Percentiles rank a stretch among this genome's conserved stretches.
phyloP scores from a whole-genome alignment of 2,113 vertebrate species.

The Apteryx mantelli region DNA sequence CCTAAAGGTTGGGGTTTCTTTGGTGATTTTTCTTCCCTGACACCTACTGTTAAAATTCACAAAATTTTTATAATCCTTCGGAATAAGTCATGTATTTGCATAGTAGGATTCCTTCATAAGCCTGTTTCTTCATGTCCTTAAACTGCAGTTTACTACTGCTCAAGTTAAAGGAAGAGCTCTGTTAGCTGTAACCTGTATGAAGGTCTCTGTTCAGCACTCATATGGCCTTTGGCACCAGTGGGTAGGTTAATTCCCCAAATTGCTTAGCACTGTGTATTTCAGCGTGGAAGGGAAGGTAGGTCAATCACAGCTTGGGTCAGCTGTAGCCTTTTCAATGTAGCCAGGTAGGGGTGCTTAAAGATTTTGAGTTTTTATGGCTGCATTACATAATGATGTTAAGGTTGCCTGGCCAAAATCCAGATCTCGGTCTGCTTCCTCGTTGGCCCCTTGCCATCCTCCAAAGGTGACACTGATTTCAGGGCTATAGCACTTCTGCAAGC shows the following conservation, averaged over 20 bases:
- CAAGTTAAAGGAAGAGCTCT: neutral
- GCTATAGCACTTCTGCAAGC: neutral
- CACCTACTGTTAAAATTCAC: neutral
- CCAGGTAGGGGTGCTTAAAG: neutral
- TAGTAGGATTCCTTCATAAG: neutral
- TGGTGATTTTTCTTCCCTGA: constrained; percentile 33
- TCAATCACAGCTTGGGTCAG: neutral
- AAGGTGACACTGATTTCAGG: neutral
- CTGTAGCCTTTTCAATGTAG: neutral
- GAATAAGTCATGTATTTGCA: neutral
- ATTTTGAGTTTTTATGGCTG: neutral
- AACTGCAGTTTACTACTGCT: neutral
- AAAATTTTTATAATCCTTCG: constrained; percentile 14
- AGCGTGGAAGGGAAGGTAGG: neutral
- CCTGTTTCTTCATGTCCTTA: neutral
- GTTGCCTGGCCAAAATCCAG: constrained; percentile 1
- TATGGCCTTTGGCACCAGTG: neutral
- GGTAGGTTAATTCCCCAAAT: neutral
- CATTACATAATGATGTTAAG: neutral
- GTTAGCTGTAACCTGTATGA: neutral
- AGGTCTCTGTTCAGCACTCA: neutral
- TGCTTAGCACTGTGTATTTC: accelerated
- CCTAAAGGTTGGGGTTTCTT: constrained; percentile 63
- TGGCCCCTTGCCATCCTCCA: neutral
- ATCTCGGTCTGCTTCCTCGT: neutral